Conservation (phyloP, 2,888 invertebrate genomes). For the Drosophila macrothrix region DNA sequence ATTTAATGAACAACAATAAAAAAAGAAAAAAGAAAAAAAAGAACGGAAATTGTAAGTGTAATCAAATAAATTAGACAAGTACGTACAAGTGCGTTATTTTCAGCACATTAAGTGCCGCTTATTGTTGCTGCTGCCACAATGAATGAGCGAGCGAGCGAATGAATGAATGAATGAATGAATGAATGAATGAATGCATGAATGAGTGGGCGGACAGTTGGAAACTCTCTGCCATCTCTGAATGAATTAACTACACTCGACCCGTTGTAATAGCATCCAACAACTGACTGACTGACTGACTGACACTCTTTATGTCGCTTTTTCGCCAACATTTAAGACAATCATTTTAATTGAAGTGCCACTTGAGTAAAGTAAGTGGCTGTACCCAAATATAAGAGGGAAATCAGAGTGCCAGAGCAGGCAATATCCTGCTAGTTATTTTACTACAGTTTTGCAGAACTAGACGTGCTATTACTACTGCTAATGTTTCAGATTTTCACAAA, state of each 20-base stretch:
- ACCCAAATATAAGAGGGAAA: constrained; percentile 25
- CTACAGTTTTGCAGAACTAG: too few relatives aligned
- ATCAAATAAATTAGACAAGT: constrained; percentile 78
- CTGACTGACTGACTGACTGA: constrained; percentile 1
- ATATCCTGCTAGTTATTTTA: not conserved
- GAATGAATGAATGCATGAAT: constrained; percentile 5
- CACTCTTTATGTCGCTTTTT: constrained; percentile 27
- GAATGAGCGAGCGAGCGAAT: constrained; percentile 28
- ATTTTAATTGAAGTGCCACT: constrained; percentile 79
- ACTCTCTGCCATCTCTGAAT: constrained; percentile 29
- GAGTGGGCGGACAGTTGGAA: constrained; percentile 28
- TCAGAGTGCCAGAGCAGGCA: not conserved
- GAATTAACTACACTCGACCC: constrained; percentile 37
- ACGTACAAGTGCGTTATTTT: constrained; percentile 77
- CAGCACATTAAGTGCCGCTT: constrained; percentile 70
- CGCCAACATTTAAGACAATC: constrained; percentile 73
- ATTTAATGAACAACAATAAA: not conserved
- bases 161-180: constrained; percentile 35
- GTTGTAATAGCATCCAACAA: constrained; percentile 30
- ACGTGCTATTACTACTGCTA: too few relatives aligned
- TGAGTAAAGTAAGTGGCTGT: constrained; percentile 43
- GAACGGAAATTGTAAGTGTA: constrained; percentile 64
- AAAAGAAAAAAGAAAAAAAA: not conserved
- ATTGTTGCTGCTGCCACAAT: constrained; percentile 40
- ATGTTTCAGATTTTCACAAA: not conserved